Conservation (phyloP, 2,113 vertebrate genomes). For the Indicator indicator region DNA sequence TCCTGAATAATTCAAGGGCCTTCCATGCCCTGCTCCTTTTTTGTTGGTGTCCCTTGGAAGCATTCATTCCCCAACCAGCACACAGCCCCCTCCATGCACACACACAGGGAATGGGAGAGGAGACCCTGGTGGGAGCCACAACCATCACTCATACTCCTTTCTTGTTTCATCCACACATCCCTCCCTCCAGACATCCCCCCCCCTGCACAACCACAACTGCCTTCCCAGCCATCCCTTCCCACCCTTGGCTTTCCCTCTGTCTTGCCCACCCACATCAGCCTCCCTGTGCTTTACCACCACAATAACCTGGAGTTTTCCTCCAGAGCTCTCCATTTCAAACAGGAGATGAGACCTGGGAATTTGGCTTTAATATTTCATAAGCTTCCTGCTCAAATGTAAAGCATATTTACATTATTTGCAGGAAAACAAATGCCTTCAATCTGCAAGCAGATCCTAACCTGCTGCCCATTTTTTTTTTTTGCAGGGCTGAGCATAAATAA, state of each 20-base stretch:
- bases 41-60: background rate
- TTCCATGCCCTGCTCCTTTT: background rate
- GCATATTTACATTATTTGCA: slow-evolving; percentile 42
- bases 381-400: slow-evolving; percentile 44
- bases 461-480: slow-evolving; percentile 63
- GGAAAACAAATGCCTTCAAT: slow-evolving; percentile 35
- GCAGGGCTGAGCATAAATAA: slow-evolving; percentile 63
- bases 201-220: background rate
- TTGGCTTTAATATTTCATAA: slow-evolving; percentile 65
- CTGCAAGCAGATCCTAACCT: slow-evolving; percentile 44
- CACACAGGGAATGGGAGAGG: background rate
- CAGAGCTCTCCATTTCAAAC: slow-evolving; percentile 24
- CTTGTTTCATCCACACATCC: background rate
- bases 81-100: too few relatives aligned
- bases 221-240: background rate
- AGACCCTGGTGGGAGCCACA: background rate
- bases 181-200: background rate
- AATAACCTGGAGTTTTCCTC: background rate
- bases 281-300: background rate
- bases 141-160: background rate
- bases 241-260: background rate
- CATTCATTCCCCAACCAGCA: too few relatives aligned
- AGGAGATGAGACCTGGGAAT: slow-evolving; percentile 51
- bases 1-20: slow-evolving; percentile 20
- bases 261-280: background rate